Conservation (phyloP, 2,888 invertebrate genomes). For the Syrista parreyssii region DNA sequence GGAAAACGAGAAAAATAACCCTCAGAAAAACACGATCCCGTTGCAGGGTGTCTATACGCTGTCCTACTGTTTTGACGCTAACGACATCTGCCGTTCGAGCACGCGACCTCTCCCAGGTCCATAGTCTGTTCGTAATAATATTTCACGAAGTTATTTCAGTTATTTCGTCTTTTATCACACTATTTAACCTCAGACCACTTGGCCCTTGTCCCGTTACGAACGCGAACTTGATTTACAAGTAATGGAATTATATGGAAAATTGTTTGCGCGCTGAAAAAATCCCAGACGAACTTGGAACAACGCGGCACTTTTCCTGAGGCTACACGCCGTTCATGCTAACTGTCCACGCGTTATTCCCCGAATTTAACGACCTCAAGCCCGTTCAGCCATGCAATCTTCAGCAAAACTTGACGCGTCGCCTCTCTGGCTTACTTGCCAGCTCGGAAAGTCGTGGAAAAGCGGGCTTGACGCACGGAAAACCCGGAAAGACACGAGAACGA, state of each 20-base stretch:
- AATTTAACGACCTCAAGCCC: slow-evolving; percentile 33
- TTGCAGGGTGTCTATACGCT: slow-evolving; percentile 63
- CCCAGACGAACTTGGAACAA: slow-evolving; percentile 33
- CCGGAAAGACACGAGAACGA: slow-evolving; percentile 41
- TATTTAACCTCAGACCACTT: not conserved
- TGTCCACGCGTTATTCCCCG: slow-evolving; percentile 31
- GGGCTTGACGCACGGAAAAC: slow-evolving; percentile 6
- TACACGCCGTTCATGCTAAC: slow-evolving; percentile 49
- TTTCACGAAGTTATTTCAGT: slow-evolving; percentile 16
- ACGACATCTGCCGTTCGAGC: slow-evolving; percentile 55
- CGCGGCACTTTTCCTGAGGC: slow-evolving; percentile 51
- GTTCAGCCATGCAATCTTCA: slow-evolving; percentile 23
- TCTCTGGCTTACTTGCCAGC: slow-evolving; percentile 21
- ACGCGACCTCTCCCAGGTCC: slow-evolving; percentile 48
- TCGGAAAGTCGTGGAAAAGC: slow-evolving; percentile 26
- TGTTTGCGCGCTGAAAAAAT: not conserved
- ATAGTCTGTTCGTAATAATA: slow-evolving; percentile 52
- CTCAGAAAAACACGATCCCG: slow-evolving; percentile 60
- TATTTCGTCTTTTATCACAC: not conserved
- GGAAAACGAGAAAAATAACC: slow-evolving; percentile 54
- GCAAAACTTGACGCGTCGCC: slow-evolving; percentile 12
- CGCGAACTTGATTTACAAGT: not conserved
- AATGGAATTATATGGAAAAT: not conserved
- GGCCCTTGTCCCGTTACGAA: not conserved
- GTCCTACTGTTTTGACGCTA: slow-evolving; percentile 58